These are phyloP conservation scores for Tiaroga cobitis DNA, from an alignment of 2,797 vertebrate genomes.

Conservation along the genomic window DNA sequence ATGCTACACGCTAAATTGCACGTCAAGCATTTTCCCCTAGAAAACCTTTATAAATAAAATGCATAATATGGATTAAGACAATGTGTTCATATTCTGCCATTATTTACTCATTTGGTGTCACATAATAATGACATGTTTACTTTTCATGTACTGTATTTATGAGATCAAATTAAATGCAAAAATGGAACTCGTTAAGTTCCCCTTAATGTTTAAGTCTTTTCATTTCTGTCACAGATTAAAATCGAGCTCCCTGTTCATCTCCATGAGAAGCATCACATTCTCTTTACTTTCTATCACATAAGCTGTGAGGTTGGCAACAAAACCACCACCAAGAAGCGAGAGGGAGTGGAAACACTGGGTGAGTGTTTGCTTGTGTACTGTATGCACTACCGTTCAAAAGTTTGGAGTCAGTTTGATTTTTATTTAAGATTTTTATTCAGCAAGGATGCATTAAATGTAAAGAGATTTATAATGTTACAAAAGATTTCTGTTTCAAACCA, in stretches of 20 bases:
- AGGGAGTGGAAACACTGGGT: constrained; percentile 92
- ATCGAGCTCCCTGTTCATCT: constrained; percentile 94
- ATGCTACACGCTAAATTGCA: not conserved
- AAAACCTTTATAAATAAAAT: not conserved
- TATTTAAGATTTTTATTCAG: not conserved
- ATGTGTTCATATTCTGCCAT: not conserved
- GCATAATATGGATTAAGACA: not conserved
- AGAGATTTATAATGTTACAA: too few relatives aligned
- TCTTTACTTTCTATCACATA: constrained; percentile 97
- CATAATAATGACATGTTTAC: not conserved
- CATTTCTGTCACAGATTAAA: constrained; percentile 83
- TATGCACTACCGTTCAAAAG: not conserved
- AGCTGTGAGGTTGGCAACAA: constrained; percentile 97
- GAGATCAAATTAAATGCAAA: constrained; percentile 26
- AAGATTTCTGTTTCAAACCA: too few relatives aligned
- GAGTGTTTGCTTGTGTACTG: constrained; percentile 54
- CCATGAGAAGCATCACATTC: constrained; percentile 94
- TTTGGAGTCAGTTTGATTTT: not conserved
- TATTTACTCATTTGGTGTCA: not conserved
- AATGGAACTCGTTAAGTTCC: not conserved
- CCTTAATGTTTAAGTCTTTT: not conserved
- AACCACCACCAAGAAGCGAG: constrained; percentile 90
- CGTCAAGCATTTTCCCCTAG: not conserved
- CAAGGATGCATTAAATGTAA: not conserved
- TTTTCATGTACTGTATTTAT: not conserved